Base-by-base conservation (phyloP, 1,140 invertebrate species). In the Lasioglossum baleicum region DNA sequence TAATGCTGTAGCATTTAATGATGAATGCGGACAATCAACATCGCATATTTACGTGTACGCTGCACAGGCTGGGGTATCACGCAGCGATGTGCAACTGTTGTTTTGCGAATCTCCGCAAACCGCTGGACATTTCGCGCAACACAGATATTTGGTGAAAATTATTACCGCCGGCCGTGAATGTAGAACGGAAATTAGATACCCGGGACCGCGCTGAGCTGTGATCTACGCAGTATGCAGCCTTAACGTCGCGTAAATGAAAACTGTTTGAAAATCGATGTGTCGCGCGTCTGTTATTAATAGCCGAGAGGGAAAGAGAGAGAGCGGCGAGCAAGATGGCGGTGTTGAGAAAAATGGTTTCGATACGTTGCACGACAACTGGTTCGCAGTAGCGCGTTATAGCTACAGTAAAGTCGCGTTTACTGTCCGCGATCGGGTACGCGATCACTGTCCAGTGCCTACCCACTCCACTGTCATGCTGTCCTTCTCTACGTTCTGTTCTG, bases 171-270 rank as follows among this genome's bases (percentile, higher is more conserved):
- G 42, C 11, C 48, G 56, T 71, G 72, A 77, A 86, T 80, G 81
- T 65, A 79, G 44, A 51, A 44, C 64, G 83, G 80, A 82, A 86
- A 85, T 86, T 85, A 85, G 84, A 85, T 82, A 85, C 51, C 66
- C 71, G 60, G 60, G 51, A 17, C 67, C 53, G 75, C 67, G 71
- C 73, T 81, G 51, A 76, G 82, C 83, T 53, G 56, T 61, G 77
- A 76, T 85, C 64, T 26, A 58, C 69, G 56, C 20, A 26, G 22
- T 35, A 44, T 53, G 64, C 74, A 83, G 63, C 51, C 58, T 42
- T 56, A 79, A 74, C 73, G 69, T 83, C 68, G n/a, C 65, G 63
- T 17, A 7, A 31, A 8, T 26, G 40, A 40, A 40, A 35, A 67
- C 20, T 22, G 65, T 35, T 67, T 35, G 75, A 70, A 74, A 83